These are phyloP conservation scores for Drosophila mauritiana DNA, from an alignment of 1,140 invertebrate genomes.

Conservation along the genomic window DNA sequence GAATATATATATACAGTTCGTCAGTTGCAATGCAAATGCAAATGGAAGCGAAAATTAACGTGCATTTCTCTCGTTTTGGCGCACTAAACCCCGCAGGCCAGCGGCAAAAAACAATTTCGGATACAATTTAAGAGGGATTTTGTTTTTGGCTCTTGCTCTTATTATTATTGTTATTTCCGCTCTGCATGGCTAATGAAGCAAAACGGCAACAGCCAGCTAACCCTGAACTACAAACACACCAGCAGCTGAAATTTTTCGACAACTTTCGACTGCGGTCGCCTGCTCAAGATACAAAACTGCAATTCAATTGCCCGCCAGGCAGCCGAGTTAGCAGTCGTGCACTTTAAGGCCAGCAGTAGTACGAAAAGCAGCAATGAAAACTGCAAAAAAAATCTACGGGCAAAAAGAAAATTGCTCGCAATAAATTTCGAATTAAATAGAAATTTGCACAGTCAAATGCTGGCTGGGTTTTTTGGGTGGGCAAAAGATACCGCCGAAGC, in stretches of 20 bases:
- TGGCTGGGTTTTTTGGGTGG: slow-evolving; percentile 4
- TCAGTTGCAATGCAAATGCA: slow-evolving; percentile 57
- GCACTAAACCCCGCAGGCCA: no score
- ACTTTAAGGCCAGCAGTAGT: slow-evolving; percentile 43
- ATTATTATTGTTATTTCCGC: slow-evolving; percentile 40
- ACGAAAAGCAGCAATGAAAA: slow-evolving; percentile 1
- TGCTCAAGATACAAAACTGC: slow-evolving; percentile 38
- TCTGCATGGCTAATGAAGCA: slow-evolving; percentile 62
- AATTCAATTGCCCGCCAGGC: slow-evolving; percentile 42
- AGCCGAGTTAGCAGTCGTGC: slow-evolving; percentile 12
- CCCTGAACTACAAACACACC: slow-evolving; percentile 22
- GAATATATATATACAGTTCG: slow-evolving; percentile 11
- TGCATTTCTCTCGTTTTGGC: slow-evolving; percentile 28
- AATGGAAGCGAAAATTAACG: slow-evolving; percentile 63
- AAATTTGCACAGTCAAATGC: slow-evolving; percentile 72
- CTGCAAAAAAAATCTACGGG: not conserved
- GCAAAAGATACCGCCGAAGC: slow-evolving; percentile 14
- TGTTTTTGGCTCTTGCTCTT: slow-evolving; percentile 17
- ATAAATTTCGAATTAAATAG: slow-evolving; percentile 83
- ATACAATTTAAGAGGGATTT: slow-evolving; percentile 46
- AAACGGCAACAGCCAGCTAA: slow-evolving; percentile 25
- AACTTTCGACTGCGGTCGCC: slow-evolving; percentile 36
- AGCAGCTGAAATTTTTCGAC: slow-evolving; percentile 25
- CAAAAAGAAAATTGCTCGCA: slow-evolving; percentile 63
- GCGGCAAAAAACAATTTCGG: slow-evolving; percentile 23